Evolutionary conservation across 2,113 vertebrate genomes (phyloP).

Genomic region (Hippolais icterina): DNA sequence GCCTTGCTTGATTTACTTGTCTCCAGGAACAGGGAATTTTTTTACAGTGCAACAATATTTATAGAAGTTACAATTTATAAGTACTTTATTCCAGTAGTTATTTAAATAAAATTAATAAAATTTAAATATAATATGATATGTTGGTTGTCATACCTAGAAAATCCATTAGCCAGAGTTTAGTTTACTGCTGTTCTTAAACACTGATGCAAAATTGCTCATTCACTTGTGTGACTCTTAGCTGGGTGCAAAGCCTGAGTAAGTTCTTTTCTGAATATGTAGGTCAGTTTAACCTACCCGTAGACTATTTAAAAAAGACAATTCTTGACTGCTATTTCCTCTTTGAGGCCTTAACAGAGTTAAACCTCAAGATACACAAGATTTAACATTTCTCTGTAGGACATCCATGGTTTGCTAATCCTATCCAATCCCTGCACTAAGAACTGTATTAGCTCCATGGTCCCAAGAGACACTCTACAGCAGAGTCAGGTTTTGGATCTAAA

Average conservation of each 20-base stretch:
- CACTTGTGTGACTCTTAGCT: background rate
- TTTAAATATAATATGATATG: background rate
- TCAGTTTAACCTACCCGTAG: background rate
- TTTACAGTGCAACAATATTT: conserved; percentile 41
- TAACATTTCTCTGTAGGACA: background rate
- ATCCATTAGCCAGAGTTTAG: background rate
- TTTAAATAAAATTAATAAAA: conserved; percentile 22
- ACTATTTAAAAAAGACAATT: background rate
- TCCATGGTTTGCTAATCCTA: background rate
- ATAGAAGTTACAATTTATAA: background rate
- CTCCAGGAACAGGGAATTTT: background rate
- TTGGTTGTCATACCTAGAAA: background rate
- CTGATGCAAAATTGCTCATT: background rate
- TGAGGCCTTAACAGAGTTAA: background rate
- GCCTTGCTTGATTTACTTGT: background rate
- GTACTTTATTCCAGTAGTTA: conserved; percentile 1
- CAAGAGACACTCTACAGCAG: background rate
- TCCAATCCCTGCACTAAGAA: background rate
- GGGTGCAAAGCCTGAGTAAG: background rate
- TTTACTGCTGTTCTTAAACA: background rate
- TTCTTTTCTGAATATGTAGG: background rate
- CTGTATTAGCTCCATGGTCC: background rate
- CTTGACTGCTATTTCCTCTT: background rate
- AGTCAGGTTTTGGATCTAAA: background rate
- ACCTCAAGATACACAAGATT: background rate